Evolutionary conservation across 2,797 vertebrate genomes (phyloP).

Genomic region (Loris lydekkerianus): DNA sequence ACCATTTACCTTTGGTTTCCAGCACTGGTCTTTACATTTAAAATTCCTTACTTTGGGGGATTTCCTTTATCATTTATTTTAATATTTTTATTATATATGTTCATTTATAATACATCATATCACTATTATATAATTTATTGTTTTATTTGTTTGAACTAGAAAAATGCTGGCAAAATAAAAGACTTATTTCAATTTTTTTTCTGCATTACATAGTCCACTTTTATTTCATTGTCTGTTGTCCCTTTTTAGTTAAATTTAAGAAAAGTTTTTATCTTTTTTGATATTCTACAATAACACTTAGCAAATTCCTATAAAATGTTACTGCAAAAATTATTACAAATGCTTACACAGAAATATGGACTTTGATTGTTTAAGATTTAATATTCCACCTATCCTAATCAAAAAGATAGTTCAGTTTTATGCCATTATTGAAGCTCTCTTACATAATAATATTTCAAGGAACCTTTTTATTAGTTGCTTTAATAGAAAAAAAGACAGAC

Average conservation of each 20-base stretch:
- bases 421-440: not conserved
- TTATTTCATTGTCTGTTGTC: not conserved
- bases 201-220: not conserved
- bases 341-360: not conserved
- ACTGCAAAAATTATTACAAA: constrained; percentile 5
- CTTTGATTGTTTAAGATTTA: constrained; percentile 4
- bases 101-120: not conserved
- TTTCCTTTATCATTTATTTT: not conserved
- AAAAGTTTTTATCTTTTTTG: constrained; percentile 1
- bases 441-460: constrained; percentile 4
- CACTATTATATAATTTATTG: not conserved
- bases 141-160: not conserved
- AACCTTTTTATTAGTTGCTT: not conserved
- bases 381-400: not conserved
- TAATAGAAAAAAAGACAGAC: constrained; percentile 16
- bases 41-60: not conserved
- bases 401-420: not conserved
- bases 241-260: not conserved
- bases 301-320: not conserved
- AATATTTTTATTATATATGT: not conserved
- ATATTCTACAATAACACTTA: not conserved
- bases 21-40: not conserved
- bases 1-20: not conserved
- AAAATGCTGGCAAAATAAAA: not conserved
- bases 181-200: not conserved